phyloP scores from a whole-genome alignment of 1,140 invertebrate genomes.

The Palaemon carinicauda region DNA sequence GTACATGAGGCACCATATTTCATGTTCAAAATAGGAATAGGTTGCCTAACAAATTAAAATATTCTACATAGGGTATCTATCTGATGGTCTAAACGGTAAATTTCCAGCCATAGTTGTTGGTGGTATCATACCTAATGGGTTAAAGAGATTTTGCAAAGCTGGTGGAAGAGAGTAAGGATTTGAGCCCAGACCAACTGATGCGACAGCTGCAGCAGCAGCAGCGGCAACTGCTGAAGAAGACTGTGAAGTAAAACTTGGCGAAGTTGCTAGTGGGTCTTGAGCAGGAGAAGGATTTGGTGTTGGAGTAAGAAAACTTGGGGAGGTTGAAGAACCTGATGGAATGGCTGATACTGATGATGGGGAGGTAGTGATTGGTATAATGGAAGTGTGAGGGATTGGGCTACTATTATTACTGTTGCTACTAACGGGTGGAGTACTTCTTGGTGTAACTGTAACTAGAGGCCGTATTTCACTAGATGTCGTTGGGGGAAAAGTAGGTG shows the following conservation, averaged over 20 bases:
- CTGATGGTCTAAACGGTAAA: conserved; percentile 34
- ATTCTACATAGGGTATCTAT: conserved; percentile 32
- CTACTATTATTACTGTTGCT: conserved; percentile 24
- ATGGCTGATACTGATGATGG: neutral
- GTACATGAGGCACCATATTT: no score
- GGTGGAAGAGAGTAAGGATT: conserved; percentile 36
- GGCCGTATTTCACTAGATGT: conserved; percentile 34
- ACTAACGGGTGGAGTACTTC: conserved; percentile 32
- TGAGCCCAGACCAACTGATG: conserved; percentile 21
- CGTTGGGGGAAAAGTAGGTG: neutral
- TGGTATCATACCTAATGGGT: conserved; percentile 35
- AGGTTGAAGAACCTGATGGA: neutral
- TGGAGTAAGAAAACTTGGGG: neutral
- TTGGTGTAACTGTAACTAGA: neutral
- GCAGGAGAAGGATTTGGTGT: conserved; percentile 16
- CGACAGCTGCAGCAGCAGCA: conserved; percentile 34
- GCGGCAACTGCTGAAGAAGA: conserved; percentile 20
- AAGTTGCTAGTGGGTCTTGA: conserved; percentile 35
- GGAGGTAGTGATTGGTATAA: conserved; percentile 24
- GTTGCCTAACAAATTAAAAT: no score
- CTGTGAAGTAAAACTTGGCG: conserved; percentile 23
- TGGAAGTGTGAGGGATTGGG: conserved; percentile 19
- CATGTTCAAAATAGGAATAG: no score
- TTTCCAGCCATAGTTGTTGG: conserved; percentile 33
- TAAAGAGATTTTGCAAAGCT: conserved; percentile 34